phyloP scores from a whole-genome alignment of 2,888 invertebrate species.

The Euzophera pinguis region DNA sequence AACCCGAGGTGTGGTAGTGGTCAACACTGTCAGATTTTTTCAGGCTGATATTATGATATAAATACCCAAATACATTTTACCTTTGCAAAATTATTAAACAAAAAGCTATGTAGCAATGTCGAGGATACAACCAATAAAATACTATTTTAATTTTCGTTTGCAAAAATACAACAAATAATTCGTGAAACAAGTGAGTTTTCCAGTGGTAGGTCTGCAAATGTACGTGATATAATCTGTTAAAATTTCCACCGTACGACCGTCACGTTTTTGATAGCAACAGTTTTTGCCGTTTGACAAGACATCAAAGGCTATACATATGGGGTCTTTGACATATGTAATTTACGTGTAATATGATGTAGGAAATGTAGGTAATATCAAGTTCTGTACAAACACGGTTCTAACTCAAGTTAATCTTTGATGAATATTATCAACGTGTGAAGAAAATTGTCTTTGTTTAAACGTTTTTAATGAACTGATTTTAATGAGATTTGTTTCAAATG shows the following conservation, averaged over 20 bases:
- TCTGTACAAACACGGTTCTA: no score
- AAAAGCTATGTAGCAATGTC: no score
- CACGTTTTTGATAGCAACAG: conserved; percentile 32
- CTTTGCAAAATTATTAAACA: no score
- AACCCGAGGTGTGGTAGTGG: no score
- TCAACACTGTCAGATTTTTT: no score
- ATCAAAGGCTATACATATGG: conserved; percentile 22
- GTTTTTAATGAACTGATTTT: no score
- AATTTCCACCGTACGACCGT: conserved; percentile 30
- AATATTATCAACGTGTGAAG: neutral
- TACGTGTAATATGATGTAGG: conserved; percentile 4
- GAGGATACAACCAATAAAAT: no score
- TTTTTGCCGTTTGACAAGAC: conserved; percentile 26
- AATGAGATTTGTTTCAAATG: no score
- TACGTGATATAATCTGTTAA: conserved; percentile 46
- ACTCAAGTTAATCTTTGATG: neutral
- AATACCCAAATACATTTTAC: no score
- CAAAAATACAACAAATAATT: neutral
- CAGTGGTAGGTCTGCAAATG: conserved; percentile 15
- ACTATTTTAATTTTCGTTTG: no score
- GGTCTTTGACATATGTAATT: conserved; percentile 18
- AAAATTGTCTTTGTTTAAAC: no score
- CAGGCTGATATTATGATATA: no score
- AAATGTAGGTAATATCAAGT: neutral
- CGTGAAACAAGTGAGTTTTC: neutral